Base-by-base conservation (phyloP, 1,140 invertebrate genomes). In the Papilio aristodemus region DNA sequence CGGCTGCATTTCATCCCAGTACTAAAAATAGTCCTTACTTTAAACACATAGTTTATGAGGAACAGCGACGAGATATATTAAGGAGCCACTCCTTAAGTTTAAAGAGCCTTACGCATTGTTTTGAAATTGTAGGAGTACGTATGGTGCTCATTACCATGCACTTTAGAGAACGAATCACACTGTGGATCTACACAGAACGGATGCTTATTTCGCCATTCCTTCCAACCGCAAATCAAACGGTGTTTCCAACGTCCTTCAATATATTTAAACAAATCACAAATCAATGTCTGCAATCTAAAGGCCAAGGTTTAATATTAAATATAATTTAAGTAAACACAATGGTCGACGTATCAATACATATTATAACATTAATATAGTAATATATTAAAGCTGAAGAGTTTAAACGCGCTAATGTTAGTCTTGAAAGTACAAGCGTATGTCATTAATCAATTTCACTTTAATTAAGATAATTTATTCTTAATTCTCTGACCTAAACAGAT, bases 141-240 rank as follows among this genome's bases (percentile, higher is more conserved):
- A 46, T 71, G 71, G 70, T 60, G 71, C 76, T 69, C 72, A 80
- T 80, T 80, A 80, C 70, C 78, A 80, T 80, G 76, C 68, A 68
- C 62, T 76, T 80, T 75, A 75, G 76, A 76, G 71, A 74, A 76
- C 76, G 73, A 74, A 76, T 72, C 68, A 72, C 46, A 54, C 46
- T 54, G 46, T 11, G 76, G 66, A 74, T 76, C 75, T 75, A 70
- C 64, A 46, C 69, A 58, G 70, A 76, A 72, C 72, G 76, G 10
- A 54, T 25, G 19, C 46, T 22, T 54, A 54, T 25, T 6, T 6
- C 6, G 6, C 17, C 38, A 39, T 39, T 13, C 41, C 46, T 25
- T 54, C 46, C 46, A 22, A 54, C 46, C 19, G 19, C 46, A 54
- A 54, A 54, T 54, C 63, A 66, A 66, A 72, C 50, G 54, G 43